Base-by-base conservation (phyloP, 2,797 vertebrate genomes). In the Phrynocephalus vlangalii region DNA sequence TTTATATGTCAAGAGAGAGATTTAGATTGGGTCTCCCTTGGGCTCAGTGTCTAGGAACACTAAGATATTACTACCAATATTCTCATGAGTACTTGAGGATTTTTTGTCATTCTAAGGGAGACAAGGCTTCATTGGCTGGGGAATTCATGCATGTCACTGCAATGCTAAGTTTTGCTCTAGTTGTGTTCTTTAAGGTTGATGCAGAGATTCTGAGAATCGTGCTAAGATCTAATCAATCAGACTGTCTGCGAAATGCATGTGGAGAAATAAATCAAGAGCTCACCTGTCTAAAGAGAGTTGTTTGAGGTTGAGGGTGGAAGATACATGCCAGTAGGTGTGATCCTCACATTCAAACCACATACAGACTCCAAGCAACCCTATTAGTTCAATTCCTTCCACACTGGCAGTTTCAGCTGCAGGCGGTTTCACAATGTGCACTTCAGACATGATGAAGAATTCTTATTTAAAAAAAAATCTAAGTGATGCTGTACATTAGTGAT, bases 1-100 rank as follows among this genome's bases (percentile, higher is more conserved):
- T 79, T 90, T 86, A 48, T 88, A 70, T 92, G 93, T 95, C 94
- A 91, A 44, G 73, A 90, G 90, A 91, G 82, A 75, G 86, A 85
- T 91, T 90, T 92, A 91, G 90, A 89, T 94, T 90, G 82, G 75
- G 90, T 86, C 92, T 93, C 91, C 91, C 80, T 89, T 89, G 88
- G 80, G 83, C 87, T 85, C 84, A 50, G 86, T 91, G 90, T 87
- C 93, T 93, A 94, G 90, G 89, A 84, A 86, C 0, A 0, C 0
- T 79, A 86, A 88, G 80, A 68, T 85, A 90, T 85, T 30, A 75
- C 89, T 93, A 70, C 26, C 20, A 18, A 18, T 30, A 20, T 24
- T 85, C 73, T 50, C 6, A 28, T 30, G 48, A 56, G 77, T 77
- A 3, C 30, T 73, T 20, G 38, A 71, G 84, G n/a, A 33, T 15